Percentiles rank a stretch among this genome's conserved stretches.
These are phyloP conservation scores for Aricia agestis DNA, from an alignment of 1,140 invertebrate species.

Conservation along the genomic window DNA sequence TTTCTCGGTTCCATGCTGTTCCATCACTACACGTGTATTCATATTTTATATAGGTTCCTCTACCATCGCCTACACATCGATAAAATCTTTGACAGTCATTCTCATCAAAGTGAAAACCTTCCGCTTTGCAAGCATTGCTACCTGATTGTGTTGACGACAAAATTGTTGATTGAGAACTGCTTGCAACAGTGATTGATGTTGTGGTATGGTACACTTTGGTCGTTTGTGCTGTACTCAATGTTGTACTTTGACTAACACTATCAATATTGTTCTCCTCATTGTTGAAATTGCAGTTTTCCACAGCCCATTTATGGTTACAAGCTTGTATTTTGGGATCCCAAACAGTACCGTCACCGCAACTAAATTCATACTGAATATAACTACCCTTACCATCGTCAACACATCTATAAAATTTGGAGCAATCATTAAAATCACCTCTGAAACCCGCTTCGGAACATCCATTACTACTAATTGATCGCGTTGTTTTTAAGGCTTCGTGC, in stretches of 20 bases:
- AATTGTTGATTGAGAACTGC: slow-evolving; percentile 7
- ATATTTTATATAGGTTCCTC: slow-evolving; percentile 77
- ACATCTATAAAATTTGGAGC: slow-evolving; percentile 83
- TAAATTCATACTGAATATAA: slow-evolving; percentile 79
- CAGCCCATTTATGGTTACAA: slow-evolving; percentile 80
- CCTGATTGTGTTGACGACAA: not conserved
- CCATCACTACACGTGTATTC: slow-evolving; percentile 81
- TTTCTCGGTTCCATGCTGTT: slow-evolving; percentile 80
- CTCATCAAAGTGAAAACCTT: slow-evolving; percentile 77
- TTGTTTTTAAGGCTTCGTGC: slow-evolving; percentile 6
- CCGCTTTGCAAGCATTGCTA: slow-evolving; percentile 62
- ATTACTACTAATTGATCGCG: slow-evolving; percentile 25
- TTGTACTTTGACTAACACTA: slow-evolving; percentile 10
- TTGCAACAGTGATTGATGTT: slow-evolving; percentile 6
- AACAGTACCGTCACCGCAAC: slow-evolving; percentile 80
- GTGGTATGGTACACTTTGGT: slow-evolving; percentile 23
- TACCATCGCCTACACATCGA: slow-evolving; percentile 79
- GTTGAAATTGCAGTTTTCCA: slow-evolving; percentile 56
- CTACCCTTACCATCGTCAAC: slow-evolving; percentile 78
- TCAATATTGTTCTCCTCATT: slow-evolving; percentile 15
- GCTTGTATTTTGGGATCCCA: slow-evolving; percentile 79
- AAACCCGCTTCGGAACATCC: slow-evolving; percentile 75
- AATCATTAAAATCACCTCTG: slow-evolving; percentile 77
- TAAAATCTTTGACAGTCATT: slow-evolving; percentile 81
- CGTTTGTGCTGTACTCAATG: slow-evolving; percentile 4